These are phyloP conservation scores for Nephrotoma appendiculata DNA, from an alignment of 2,888 invertebrate genomes.

Conservation along the genomic window DNA sequence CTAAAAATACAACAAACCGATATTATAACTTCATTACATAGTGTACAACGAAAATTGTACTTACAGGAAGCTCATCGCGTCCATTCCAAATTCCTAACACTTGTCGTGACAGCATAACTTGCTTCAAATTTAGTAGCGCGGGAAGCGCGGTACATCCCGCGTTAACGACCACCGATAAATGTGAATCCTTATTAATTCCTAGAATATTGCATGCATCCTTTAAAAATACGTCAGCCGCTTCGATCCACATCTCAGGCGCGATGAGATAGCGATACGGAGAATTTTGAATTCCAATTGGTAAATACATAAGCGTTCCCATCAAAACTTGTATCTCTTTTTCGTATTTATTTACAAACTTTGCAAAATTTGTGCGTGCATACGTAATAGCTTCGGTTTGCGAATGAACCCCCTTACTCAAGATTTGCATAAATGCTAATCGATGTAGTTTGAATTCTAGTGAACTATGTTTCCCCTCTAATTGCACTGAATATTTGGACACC, in stretches of 20 bases:
- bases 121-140: constrained; percentile 84
- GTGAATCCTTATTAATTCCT: constrained; percentile 78
- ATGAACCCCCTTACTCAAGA: constrained; percentile 23
- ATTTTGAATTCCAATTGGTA: constrained; percentile 59
- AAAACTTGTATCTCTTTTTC: constrained; percentile 71
- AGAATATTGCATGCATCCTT: constrained; percentile 84
- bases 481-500: constrained; percentile 62
- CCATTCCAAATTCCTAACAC: constrained; percentile 91
- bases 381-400: constrained; percentile 71
- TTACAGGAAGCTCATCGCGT: constrained; percentile 88
- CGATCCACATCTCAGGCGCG: constrained; percentile 60
- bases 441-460: constrained; percentile 70
- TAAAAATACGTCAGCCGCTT: constrained; percentile 76
- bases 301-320: constrained; percentile 73
- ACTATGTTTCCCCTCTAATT: constrained; percentile 52
- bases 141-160: constrained; percentile 91
- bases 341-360: constrained; percentile 60
- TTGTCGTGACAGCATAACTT: constrained; percentile 77
- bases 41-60: constrained; percentile 18
- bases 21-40: not conserved
- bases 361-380: constrained; percentile 76
- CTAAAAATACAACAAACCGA: constrained; percentile 33
- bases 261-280: constrained; percentile 68
- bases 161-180: constrained; percentile 80
- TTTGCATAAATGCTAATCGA: constrained; percentile 60